phyloP scores from a whole-genome alignment of 64 coral and sea anemone genomes.

The Cladopsammia gracilis region DNA sequence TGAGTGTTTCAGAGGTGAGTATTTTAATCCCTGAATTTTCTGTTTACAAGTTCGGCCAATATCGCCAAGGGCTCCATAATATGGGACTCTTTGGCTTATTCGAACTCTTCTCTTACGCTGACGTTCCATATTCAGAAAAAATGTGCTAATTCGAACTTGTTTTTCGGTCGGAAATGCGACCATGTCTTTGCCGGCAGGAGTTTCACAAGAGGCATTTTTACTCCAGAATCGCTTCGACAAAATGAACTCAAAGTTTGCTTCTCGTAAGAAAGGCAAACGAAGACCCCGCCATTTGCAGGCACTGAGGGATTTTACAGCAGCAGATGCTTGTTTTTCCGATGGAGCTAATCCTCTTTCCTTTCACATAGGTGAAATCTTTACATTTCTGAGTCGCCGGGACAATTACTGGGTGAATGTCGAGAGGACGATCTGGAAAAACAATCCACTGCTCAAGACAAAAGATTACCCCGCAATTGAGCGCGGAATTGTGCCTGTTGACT shows the following conservation, averaged over 20 bases:
- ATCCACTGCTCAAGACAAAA: slow-evolving; percentile 70
- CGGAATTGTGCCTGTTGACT: slow-evolving; percentile 86
- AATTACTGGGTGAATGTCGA: slow-evolving; percentile 92
- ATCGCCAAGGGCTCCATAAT: not conserved
- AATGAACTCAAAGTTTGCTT: slow-evolving; percentile 60
- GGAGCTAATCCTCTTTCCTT: slow-evolving; percentile 93
- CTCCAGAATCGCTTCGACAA: not conserved
- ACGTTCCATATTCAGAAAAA: not conserved
- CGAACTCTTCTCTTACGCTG: not conserved
- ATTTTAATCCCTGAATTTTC: slow-evolving; percentile 22
- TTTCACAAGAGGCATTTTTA: not conserved
- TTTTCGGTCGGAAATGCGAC: slow-evolving; percentile 47
- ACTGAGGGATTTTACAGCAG: slow-evolving; percentile 91
- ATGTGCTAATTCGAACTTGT: not conserved
- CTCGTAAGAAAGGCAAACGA: slow-evolving; percentile 34
- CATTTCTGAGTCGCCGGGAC: slow-evolving; percentile 87
- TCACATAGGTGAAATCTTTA: slow-evolving; percentile 93
- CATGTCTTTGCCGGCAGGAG: not conserved
- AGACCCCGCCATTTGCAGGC: slow-evolving; percentile 73
- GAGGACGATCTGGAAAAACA: slow-evolving; percentile 84
- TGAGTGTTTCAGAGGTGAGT: not conserved
- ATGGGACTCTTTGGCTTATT: slow-evolving; percentile 27
- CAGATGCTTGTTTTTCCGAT: slow-evolving; percentile 89
- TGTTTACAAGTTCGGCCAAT: slow-evolving; percentile 48
- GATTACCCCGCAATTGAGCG: slow-evolving; percentile 77